Conservation (phyloP, 2,113 vertebrate genomes). For the Egretta garzetta region DNA sequence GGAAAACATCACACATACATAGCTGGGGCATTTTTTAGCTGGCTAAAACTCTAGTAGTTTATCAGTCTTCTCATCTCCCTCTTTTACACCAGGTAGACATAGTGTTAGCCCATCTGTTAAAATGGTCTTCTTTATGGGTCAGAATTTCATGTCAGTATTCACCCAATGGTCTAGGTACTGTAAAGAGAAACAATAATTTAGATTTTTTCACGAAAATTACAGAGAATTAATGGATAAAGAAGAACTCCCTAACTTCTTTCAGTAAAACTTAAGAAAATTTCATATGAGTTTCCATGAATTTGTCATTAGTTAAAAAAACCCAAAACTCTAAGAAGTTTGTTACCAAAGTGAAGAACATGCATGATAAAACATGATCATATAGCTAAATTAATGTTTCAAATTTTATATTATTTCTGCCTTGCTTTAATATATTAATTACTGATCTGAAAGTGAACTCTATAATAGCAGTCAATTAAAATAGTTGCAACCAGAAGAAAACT, state of each 20-base stretch:
- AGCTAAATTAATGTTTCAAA: not conserved
- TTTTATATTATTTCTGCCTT: not conserved
- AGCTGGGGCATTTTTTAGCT: not conserved
- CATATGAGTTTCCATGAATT: not conserved
- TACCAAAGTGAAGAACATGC: not conserved
- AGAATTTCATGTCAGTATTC: not conserved
- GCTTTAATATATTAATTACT: not conserved
- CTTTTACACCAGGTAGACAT: not conserved
- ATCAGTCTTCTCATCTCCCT: not conserved
- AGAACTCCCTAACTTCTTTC: not conserved
- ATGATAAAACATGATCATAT: not conserved
- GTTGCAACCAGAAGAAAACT: not conserved
- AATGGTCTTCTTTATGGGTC: not conserved
- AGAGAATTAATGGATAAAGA: not conserved
- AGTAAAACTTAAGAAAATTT: not conserved
- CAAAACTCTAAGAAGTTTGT: not conserved
- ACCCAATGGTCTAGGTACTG: not conserved
- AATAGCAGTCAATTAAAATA: not conserved
- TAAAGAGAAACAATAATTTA: not conserved
- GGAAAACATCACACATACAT: not conserved
- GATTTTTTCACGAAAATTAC: not conserved
- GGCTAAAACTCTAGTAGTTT: not conserved
- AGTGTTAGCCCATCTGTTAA: not conserved
- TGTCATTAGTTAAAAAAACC: not conserved
- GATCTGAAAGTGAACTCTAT: not conserved